Base-by-base conservation (phyloP, 2,797 vertebrate genomes). In the Pantherophis alleghaniensis region DNA sequence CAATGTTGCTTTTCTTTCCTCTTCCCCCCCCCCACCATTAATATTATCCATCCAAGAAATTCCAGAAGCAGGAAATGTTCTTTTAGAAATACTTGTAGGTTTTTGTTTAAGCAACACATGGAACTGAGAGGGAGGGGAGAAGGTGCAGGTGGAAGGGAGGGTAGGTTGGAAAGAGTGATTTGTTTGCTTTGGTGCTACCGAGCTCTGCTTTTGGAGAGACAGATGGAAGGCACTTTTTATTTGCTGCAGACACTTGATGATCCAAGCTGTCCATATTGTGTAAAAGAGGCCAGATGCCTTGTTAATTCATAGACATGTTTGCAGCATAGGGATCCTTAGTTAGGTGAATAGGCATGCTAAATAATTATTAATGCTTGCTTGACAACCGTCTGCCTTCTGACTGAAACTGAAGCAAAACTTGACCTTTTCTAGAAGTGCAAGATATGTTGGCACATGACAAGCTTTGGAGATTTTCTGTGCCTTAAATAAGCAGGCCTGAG, bases 231-330 rank as follows among this genome's bases (percentile, higher is more conserved):
- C 96, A 96, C 96, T 97, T 97, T 97, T 97, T 97, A 97, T 97
- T 97, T 97, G 96, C 97, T 95, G 95, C 96, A 97, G 96, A 97
- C 96, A 97, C 96, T 97, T 97, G 96, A 97, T 97, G 97, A 97
- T 97, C 97, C 97, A 97, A 97, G 96, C 96, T 97, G 97, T 95
- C 97, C 97, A 97, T 96, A 97, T 97, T 97, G 97, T 96, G 96
- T 96, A 96, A 97, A 96, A 97, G 96, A 96, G 97, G 96, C 97
- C 97, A 97, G 97, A 97, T 97, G 96, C 97, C 96, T 97, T 97
- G 97, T 97, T 97, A 97, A 97, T 97, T 97, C 97, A 97, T 96
- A 97, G 97, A 96, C 96, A 96, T 97, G 97, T 97, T 97, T 97
- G 96, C 96, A 96, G 96, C 96, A 95, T 94, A 94, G 96, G 96